phyloP scores from a whole-genome alignment of 1,140 invertebrate genomes.

The Drosophila kanapiae region DNA sequence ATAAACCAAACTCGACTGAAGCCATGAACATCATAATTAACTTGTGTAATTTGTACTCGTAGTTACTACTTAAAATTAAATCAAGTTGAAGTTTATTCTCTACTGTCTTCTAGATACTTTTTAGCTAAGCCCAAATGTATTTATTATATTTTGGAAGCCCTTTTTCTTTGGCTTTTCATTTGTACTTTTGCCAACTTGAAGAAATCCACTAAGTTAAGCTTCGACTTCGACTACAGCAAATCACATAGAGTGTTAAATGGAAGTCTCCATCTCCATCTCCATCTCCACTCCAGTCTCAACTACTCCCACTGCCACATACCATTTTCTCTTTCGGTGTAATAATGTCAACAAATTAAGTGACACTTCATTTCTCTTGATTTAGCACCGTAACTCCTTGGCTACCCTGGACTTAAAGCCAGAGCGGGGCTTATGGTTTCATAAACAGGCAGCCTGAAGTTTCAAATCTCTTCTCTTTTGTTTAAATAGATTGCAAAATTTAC shows the following conservation, averaged over 20 bases:
- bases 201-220: not conserved
- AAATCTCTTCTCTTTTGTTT: no score
- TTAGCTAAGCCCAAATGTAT: no score
- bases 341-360: conserved; percentile 85
- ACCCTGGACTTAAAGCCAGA: not conserved
- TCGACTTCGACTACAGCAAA: not conserved
- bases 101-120: no score
- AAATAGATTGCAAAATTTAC: no score
- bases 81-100: no score
- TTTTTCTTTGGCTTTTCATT: no score
- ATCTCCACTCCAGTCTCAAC: not conserved
- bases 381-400: conserved; percentile 38
- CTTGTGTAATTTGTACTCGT: not conserved
- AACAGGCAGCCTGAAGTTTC: no score
- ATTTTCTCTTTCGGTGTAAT: conserved; percentile 49
- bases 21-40: not conserved
- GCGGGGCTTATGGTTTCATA: not conserved
- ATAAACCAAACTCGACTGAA: not conserved
- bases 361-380: conserved; percentile 85
- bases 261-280: not conserved
- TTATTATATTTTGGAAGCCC: no score
- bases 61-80: not conserved
- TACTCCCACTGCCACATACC: not conserved
- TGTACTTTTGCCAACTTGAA: no score
- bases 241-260: conserved; percentile 16